Percentiles rank a stretch among this genome's conserved stretches.
Conservation (phyloP, 2,888 invertebrate species). For the Drosophila birchii region DNA sequence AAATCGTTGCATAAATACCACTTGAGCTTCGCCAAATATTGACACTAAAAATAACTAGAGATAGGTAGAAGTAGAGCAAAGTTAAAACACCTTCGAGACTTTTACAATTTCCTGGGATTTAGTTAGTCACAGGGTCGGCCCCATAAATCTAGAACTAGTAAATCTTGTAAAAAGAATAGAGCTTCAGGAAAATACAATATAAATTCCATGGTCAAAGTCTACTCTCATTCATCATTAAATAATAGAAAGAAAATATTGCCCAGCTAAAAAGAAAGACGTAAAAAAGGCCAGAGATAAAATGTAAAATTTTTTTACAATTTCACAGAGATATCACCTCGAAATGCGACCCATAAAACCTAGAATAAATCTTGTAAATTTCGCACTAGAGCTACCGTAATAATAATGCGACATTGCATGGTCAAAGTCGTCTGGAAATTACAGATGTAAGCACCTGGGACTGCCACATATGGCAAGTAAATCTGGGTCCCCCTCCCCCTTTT, state of each 20-base stretch:
- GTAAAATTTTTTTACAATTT: slow-evolving; percentile 12
- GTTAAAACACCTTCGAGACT: not conserved
- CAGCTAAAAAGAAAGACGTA: slow-evolving; percentile 4
- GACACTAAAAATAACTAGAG: not conserved
- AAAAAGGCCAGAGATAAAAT: slow-evolving; percentile 5
- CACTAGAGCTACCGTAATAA: slow-evolving; percentile 3
- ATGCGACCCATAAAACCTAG: slow-evolving; percentile 8
- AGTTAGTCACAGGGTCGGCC: not conserved
- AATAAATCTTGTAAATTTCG: slow-evolving; percentile 12
- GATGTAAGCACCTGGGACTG: slow-evolving; percentile 14
- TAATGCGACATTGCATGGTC: slow-evolving; percentile 21
- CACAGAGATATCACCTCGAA: not conserved
- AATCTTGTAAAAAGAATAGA: not conserved
- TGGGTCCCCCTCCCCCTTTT: slow-evolving; percentile 2
- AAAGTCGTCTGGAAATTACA: slow-evolving; percentile 12
- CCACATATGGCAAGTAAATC: slow-evolving; percentile 26
- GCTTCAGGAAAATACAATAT: not conserved
- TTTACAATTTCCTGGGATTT: slow-evolving; percentile 8
- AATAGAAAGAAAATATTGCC: not conserved
- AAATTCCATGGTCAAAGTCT: not conserved
- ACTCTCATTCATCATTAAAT: not conserved
- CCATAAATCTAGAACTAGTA: not conserved
- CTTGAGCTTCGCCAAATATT: slow-evolving; percentile 10
- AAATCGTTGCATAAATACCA: not conserved
- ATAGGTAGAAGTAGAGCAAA: not conserved